phyloP scores from a whole-genome alignment of 2,113 vertebrate genomes.

The Dryoscopus gambensis region DNA sequence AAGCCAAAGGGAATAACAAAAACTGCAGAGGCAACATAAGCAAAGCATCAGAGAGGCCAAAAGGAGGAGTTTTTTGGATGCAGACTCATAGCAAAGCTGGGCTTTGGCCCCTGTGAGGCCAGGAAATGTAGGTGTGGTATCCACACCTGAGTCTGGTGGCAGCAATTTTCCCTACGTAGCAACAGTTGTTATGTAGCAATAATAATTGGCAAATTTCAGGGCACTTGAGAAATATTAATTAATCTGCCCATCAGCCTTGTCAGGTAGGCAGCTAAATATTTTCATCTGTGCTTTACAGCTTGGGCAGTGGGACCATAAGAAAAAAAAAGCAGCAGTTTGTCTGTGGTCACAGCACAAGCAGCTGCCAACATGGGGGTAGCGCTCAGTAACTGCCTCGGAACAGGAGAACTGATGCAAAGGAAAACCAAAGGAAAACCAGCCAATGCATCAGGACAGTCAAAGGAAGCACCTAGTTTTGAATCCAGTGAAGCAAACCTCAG shows the following conservation, averaged over 20 bases:
- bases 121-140: background rate
- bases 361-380: background rate
- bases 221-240: conserved; percentile 43
- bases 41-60: background rate
- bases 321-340: background rate
- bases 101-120: background rate
- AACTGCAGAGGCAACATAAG: background rate
- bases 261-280: background rate
- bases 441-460: background rate
- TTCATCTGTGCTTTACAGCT: background rate
- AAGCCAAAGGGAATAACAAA: background rate
- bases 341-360: background rate
- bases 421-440: background rate
- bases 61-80: background rate
- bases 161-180: background rate
- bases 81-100: background rate
- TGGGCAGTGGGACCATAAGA: background rate
- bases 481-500: background rate
- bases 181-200: conserved; percentile 54
- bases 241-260: background rate
- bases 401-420: background rate
- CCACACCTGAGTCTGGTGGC: background rate
- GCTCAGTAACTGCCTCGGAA: background rate
- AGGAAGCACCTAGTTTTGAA: background rate
- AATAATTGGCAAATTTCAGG: background rate